Conservation (phyloP, 2,113 vertebrate genomes). For the Microtus montanus region DNA sequence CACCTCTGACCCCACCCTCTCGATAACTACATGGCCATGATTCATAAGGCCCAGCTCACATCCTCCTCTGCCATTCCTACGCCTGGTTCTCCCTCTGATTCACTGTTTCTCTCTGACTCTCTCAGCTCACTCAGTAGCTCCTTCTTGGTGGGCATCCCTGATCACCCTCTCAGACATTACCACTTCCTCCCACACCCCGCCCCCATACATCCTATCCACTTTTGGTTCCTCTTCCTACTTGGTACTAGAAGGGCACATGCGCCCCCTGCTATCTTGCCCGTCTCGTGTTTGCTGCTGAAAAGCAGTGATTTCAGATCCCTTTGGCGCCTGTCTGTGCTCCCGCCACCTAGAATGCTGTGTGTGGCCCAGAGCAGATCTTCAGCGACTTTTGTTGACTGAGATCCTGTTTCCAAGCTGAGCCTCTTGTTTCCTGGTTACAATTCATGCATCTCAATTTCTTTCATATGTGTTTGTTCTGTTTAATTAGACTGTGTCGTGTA, state of each 20-base stretch:
- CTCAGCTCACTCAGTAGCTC: not conserved
- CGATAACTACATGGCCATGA: no score
- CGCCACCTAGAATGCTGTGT: rapidly evolving
- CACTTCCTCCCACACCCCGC: not conserved
- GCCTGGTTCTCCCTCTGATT: not conserved
- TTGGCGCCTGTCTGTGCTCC: not conserved
- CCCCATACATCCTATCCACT: no score
- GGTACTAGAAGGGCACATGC: not conserved
- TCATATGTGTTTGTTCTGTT: not conserved
- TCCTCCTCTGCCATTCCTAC: no score
- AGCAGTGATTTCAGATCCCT: not conserved
- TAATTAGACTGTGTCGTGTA: not conserved
- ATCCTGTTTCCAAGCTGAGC: not conserved
- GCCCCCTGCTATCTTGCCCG: not conserved
- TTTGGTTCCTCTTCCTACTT: not conserved
- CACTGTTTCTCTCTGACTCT: not conserved
- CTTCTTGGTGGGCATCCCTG: not conserved
- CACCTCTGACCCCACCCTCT: not conserved
- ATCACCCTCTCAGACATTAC: not conserved
- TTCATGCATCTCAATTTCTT: not conserved
- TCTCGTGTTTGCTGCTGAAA: not conserved
- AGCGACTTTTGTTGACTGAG: not conserved
- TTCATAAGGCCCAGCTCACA: not conserved
- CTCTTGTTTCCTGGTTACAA: not conserved
- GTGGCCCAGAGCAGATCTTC: not conserved